Base-by-base conservation (phyloP, 2,888 invertebrate species). In the Papilio gigon region DNA sequence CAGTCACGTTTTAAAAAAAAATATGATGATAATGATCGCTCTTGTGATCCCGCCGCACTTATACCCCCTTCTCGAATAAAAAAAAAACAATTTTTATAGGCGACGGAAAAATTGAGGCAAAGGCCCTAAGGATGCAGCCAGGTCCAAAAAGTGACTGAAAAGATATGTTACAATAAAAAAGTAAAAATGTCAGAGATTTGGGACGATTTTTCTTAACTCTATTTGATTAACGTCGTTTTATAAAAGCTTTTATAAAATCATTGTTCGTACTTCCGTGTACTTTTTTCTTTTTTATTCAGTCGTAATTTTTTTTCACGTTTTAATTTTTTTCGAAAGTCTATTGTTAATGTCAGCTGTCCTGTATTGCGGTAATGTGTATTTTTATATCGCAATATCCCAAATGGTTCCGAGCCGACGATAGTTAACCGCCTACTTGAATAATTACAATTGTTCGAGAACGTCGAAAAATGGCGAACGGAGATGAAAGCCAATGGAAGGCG, bases 381-480 rank as follows among this genome's bases (percentile, higher is more conserved):
- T 78, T 61, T 27, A 60, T 40, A 8, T 73, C 74, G 70, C 76
- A 74, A 82, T 84, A 84, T 80, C 84, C 80, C 78, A 84, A 86
- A 82, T 42, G 27, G 62, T 44, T 25, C 60, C 44, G 33, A 35
- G 59, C 66, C 67, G 61, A 44, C 62, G 44, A 42, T 67, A 61
- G 61, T 62, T 44, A 68, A 68, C 84, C 89, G 88, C 90, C 89
- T 89, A 89, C 88, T 87, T 77, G 82, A 84, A 85, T 82, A 82
- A 85, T 81, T 78, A 81, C 85, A 87, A 89, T 89, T 89, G 88
- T 89, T 87, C 84, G 83, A 82, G 80, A 80, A 84, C 79, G 84
- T 88, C 87, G 88, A 90, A 90, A 56, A 90, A 90, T 91, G 90
- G 90, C 91, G 90, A 87, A 81, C 82, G 75, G 77, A 76, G 78